Conservation (phyloP, 2,113 vertebrate species). For the Trichomycterus rosablanca region DNA sequence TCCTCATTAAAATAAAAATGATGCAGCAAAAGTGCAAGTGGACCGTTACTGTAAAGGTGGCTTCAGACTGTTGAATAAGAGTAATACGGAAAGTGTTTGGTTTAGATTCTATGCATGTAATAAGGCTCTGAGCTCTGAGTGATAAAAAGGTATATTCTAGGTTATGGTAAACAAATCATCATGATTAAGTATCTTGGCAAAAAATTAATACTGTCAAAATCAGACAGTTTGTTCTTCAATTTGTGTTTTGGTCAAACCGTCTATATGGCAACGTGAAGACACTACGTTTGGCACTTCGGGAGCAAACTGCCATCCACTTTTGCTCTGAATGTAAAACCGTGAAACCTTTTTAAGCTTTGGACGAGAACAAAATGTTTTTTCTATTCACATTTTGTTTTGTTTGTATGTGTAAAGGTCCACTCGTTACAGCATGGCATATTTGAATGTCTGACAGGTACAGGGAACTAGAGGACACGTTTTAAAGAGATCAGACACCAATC, state of each 20-base stretch:
- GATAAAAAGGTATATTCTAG: constrained; percentile 2
- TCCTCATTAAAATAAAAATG: too few relatives aligned
- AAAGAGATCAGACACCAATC: neutral
- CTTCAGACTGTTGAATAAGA: too few relatives aligned
- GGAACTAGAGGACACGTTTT: constrained; percentile 5
- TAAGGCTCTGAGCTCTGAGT: constrained; percentile 9
- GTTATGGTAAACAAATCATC: constrained; percentile 3
- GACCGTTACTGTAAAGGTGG: too few relatives aligned
- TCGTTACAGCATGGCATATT: constrained; percentile 32
- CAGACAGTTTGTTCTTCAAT: neutral
- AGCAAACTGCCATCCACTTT: constrained; percentile 42
- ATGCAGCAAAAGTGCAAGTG: too few relatives aligned
- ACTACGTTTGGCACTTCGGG: constrained; percentile 14
- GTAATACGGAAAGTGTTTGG: too few relatives aligned
- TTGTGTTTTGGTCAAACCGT: constrained; percentile 6
- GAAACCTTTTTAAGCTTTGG: constrained; percentile 3
- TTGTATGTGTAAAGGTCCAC: constrained; percentile 1
- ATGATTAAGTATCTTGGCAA: constrained; percentile 13
- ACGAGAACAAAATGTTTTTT: constrained; percentile 20
- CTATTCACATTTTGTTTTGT: neutral
- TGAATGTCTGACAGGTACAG: constrained; percentile 11
- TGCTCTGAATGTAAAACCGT: constrained; percentile 32
- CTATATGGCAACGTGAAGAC: constrained; percentile 5
- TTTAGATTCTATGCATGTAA: neutral
- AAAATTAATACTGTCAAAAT: constrained; percentile 2